phyloP scores from a whole-genome alignment of 2,888 invertebrate genomes.

The Pachymerium ferrugineum region DNA sequence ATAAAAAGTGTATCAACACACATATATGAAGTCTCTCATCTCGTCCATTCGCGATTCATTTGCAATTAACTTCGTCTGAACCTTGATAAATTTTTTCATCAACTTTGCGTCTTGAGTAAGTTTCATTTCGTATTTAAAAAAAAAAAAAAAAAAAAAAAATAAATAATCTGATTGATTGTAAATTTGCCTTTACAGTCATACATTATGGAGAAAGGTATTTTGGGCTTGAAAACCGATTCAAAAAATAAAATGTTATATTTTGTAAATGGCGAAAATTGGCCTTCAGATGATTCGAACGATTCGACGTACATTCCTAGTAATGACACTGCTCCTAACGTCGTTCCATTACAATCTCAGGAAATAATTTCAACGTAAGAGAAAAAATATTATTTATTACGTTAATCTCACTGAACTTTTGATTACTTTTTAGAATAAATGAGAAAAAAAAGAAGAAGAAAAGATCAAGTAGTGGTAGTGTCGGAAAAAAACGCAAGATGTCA shows the following conservation, averaged over 20 bases:
- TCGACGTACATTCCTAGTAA: not conserved
- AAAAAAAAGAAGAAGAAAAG: slow-evolving; percentile 1
- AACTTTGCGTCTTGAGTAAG: no score
- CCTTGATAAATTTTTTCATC: no score
- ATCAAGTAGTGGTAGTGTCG: not conserved
- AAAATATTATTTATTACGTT: not conserved
- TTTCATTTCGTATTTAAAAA: no score
- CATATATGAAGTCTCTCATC: no score
- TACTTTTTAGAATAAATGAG: not conserved
- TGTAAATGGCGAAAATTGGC: slow-evolving; percentile 35
- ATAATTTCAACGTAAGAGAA: not conserved
- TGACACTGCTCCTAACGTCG: not conserved
- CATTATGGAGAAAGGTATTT: slow-evolving; percentile 34
- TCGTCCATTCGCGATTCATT: not conserved
- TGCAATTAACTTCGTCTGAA: no score
- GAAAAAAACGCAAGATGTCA: not conserved
- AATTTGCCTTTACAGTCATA: no score
- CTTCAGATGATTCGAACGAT: slow-evolving; percentile 34
- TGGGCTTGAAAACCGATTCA: slow-evolving; percentile 35
- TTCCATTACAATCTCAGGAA: not conserved
- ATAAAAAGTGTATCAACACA: not conserved
- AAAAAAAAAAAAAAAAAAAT: no score
- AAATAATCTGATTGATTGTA: no score
- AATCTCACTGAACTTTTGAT: no score
- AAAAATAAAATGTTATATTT: slow-evolving; percentile 32